Base-by-base conservation (phyloP, 2,888 invertebrate species). In the Eubasilissa splendida region DNA sequence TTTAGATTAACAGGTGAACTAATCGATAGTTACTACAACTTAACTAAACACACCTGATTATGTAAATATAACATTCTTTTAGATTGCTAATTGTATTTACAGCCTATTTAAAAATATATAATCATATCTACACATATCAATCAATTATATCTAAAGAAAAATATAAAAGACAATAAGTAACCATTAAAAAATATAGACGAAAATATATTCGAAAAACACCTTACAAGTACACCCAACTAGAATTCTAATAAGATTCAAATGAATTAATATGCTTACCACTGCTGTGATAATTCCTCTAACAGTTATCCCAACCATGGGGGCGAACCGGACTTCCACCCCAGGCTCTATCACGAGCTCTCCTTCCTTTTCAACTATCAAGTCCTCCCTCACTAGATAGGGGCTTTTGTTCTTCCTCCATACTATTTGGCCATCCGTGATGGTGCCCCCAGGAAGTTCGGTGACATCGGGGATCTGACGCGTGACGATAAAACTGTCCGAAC, bases 251-350 rank as follows among this genome's bases (percentile, higher is more conserved):
- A 63, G 63, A 63, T 63, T 63, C 63, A 33, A 12, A 22, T 63
- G 4, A 1, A 42, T 5, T 42, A 42, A 42, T 58, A 5, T 54
- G 92, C 94, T 94, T 91, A 99, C 99, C 93, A 96, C 93, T 78
- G 98, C 98, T 81, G 93, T 93, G 53, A 99, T 90, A 84, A 95
- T 93, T 85, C 99, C 99, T 86, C 96, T 93, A 68, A 99, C 95
- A 52, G 97, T 97, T 86, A 99, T 94, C 83, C 99, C 99, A 85
- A 96, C 94, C 90, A 97, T 97, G 3, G 98, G 96, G 5, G 96
- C 95, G 88, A 99, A 97, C 85, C 95, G 92, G 77, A 99, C 90
- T 86, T 94, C 95, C 0, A 97, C 97, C 50, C 99, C 99, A 12
- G 98, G 94, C 87, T 97, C 97, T 80, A 99, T 93, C 77, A 95